Conservation (phyloP, 37 sponge, comb jelly and placozoan species). For the Mnemiopsis leidyi region DNA sequence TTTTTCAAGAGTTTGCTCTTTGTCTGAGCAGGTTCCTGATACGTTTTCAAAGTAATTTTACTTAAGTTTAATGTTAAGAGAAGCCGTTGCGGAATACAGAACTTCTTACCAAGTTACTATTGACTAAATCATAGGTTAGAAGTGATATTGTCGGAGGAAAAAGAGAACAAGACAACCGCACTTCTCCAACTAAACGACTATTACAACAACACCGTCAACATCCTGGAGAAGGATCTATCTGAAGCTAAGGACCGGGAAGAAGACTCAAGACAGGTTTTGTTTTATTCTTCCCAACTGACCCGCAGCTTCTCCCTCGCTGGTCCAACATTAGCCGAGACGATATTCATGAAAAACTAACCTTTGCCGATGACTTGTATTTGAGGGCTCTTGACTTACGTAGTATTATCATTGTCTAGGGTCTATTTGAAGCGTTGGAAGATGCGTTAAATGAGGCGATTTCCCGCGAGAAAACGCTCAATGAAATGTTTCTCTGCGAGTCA, state of each 20-base stretch:
- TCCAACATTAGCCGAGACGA: too few relatives aligned
- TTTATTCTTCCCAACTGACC: not conserved
- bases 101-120: not conserved
- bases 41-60: too few relatives aligned
- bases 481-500: not conserved
- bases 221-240: not conserved
- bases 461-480: not conserved
- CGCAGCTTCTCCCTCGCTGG: too few relatives aligned
- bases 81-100: too few relatives aligned
- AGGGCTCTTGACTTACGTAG: not conserved
- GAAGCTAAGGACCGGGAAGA: constrained; percentile 37
- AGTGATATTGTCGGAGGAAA: not conserved
- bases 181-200: not conserved
- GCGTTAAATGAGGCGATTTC: not conserved
- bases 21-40: too few relatives aligned
- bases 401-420: not conserved
- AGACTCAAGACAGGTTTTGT: constrained; percentile 2
- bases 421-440: not conserved
- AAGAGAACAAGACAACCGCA: not conserved
- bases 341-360: too few relatives aligned
- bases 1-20: too few relatives aligned
- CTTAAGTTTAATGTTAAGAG: too few relatives aligned
- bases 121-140: not conserved
- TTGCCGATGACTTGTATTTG: too few relatives aligned
- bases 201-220: constrained; percentile 38